Base-by-base conservation (phyloP, 2,797 vertebrate species). In the Gallinago stenura region DNA sequence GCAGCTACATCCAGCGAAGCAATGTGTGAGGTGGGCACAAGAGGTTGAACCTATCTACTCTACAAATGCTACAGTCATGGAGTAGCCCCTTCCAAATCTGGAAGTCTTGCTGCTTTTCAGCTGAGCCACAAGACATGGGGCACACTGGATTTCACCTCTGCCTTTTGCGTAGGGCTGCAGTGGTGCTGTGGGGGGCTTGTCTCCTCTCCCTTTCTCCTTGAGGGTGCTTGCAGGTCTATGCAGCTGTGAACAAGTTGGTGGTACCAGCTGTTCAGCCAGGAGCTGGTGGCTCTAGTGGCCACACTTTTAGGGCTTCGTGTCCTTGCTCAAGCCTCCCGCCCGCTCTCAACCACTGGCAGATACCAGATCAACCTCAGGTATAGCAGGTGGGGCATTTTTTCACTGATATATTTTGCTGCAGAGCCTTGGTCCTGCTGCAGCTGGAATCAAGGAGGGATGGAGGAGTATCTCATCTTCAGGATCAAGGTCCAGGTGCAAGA, bases 281-380 rank as follows among this genome's bases (percentile, higher is more conserved):
- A 87, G 21, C 53, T 43, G 25, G 8, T 61, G n/a, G 58, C 66
- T 79, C 54, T 48, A 22, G 5, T 50, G 20, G 18, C 50, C 2
- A 1, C 2, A 2, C 83, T 83, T 83, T 88, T 53, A 37, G 41
- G 45, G 24, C 45, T 80, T 68, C 3, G 0, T 31, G 33, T 48
- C 65, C 61, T 64, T 78, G 14, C 39, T 77, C 22, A 71, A 83
- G 31, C 10, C 57, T 87, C 73, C 79, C 3, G 0, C 13, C 19
- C 15, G 5, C n/a, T 83, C n/a, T 22, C 61, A 68, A 2, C 21
- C 30, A n/a, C 39, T 0, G 0, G 12, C 5, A 68, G 21, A 35
- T 46, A 65, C 21, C 58, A 75, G 45, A 10, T 39, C 33, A 83
- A 35, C 24, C 43, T 53, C 65, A 46, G 37, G 4, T 45, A 10